phyloP scores from a whole-genome alignment of 1,140 invertebrate species.

The Acyrthosiphon pisum region DNA sequence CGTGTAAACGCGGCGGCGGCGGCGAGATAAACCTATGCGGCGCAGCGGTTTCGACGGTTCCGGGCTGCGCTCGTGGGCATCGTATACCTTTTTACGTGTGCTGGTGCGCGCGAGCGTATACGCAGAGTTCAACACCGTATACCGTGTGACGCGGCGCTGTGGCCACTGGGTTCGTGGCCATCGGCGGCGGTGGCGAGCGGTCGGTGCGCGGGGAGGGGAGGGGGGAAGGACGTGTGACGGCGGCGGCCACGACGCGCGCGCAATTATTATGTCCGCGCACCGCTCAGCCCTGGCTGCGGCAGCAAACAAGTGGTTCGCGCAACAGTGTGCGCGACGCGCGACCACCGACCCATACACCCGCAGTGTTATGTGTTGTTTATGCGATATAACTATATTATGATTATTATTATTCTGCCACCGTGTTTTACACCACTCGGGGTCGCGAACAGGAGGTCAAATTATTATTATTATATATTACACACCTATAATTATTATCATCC shows the following conservation, averaged over 20 bases:
- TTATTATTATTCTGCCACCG: background rate
- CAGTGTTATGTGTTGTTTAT: background rate
- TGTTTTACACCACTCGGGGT: background rate
- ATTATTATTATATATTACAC: background rate
- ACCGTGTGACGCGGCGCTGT: background rate
- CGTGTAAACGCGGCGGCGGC: background rate
- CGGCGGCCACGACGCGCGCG: background rate
- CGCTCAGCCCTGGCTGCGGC: no score
- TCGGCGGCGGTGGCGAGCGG: background rate
- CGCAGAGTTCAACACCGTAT: background rate
- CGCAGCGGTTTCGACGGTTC: background rate
- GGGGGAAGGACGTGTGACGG: background rate
- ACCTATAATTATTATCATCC: background rate
- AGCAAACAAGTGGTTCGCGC: background rate
- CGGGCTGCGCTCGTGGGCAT: background rate
- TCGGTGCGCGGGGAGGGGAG: no score
- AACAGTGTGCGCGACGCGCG: background rate
- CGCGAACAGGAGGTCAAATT: background rate
- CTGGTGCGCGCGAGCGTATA: no score
- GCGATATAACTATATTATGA: background rate
- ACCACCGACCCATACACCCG: background rate
- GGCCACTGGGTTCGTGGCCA: background rate
- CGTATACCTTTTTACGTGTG: background rate
- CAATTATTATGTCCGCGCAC: background rate
- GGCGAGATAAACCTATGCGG: background rate